Evolutionary conservation across 1,140 invertebrate genomes (phyloP), one percentile per base, ranked within the genome.

Genomic region (Bombus affinis): DNA sequence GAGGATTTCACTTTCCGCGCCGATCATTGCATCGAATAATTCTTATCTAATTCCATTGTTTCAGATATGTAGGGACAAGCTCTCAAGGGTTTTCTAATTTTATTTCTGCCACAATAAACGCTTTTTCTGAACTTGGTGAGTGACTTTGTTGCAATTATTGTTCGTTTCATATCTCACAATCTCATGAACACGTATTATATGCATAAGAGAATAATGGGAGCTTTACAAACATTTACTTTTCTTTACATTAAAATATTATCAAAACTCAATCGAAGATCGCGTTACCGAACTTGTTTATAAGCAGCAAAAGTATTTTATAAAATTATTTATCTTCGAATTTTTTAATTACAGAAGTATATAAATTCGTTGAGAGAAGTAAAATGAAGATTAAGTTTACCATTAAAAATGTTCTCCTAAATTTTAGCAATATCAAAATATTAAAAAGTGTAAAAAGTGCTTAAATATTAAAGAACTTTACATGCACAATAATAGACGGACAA

Each of bases 41-140:
- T 75, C 42, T 13, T 47, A 74, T 75, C 47, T 53, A 75, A 75
- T 75, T 75, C 32, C 22, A 75, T 57, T 75, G 73, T 57, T 57
- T 75, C 42, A 74, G 72, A 15, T 53, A 53, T n/a, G n/a, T 57
- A 75, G 44, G 22, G 5, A 75, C 44, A 75, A 57, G 22, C 22
- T 75, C 42, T 75, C 22, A 75, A 53, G 73, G 22, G 22, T 75
- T 57, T 75, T 75, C 25, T 75, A 75, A 57, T 75, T 57, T 75
- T 75, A 75, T 75, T 75, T 75, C 32, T 37, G 73, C 47, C 47
- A 25, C 44, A 75, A 53, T 75, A 53, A 53, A 37, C 32, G 47
- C 73, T 75, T 75, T 37, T 75, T 53, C 73, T n/a, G 73, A 75
- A 75, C 12, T 37, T 75, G 44, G 44, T 75, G 44, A 75, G 47